Evolutionary conservation across 2,113 vertebrate species (phyloP), one percentile per base, ranked within the genome.

Genomic region (Mesocricetus auratus): DNA sequence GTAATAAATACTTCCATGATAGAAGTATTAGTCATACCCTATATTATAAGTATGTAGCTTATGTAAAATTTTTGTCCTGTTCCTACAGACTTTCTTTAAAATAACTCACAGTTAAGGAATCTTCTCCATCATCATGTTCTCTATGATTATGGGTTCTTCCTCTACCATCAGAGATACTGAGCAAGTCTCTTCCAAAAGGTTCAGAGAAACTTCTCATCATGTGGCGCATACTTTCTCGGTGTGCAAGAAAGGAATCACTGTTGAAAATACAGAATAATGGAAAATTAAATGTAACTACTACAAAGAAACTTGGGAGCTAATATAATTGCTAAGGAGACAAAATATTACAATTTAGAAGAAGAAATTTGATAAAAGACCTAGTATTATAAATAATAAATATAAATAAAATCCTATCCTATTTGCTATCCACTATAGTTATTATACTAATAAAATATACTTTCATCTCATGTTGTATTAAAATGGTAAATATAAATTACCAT

Each of bases 201-300:
- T 99, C 99, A 0, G 99, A 98, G 96, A 99, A 99, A 96, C 98
- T 99, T 50, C 99, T 98, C 99, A 99, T 99, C 99, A 99, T 98
- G 81, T 99, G 99, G 64, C 87, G 97, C 98, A 99, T 97, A 13
- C 99, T 98, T 24, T 99, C 99, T 73, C 98, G 98, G 96, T 99
- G 99, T 31, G 98, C 98, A 39, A 96, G 98, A 74, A 99, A 99
- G 29, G 99, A 99, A 82, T 99, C 99, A 16, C 99, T 99, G 95
- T 89, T 62, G 90, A 94, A 98, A 94, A 94, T 39, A 87, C 39
- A 96, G 12, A 87, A 91, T 39, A 79, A 4, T 29, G n/a, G 68
- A 73, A 87, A 66, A 93, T 50, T 85, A 3, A 3, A 0, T 64
- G 3, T 0, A 24, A 83, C 77, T 60, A 36, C 96, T 78, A n/a